Evolutionary conservation across 2,888 invertebrate genomes (phyloP).

Genomic region (Furcula furcula): DNA sequence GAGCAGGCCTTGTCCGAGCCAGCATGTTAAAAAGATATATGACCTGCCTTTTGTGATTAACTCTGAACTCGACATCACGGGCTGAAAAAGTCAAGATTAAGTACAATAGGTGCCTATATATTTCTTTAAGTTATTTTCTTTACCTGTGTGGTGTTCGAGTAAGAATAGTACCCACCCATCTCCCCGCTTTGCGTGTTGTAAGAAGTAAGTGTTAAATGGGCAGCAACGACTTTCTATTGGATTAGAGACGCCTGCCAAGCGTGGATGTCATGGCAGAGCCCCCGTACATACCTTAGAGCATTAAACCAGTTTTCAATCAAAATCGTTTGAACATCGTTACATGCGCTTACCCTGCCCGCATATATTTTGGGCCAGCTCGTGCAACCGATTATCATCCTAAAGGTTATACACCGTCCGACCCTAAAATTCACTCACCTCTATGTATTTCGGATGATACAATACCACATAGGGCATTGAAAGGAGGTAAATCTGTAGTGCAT

Average conservation of each 20-base stretch:
- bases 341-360: too few species aligned
- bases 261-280: background rate
- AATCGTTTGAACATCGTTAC: too few species aligned
- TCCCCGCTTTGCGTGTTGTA: too few species aligned
- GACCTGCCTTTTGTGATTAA: constrained; percentile 79
- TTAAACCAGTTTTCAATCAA: too few species aligned
- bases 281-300: background rate
- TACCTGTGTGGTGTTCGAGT: too few species aligned
- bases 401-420: too few species aligned
- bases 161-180: too few species aligned
- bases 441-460: constrained; percentile 59
- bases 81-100: constrained; percentile 46
- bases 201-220: too few species aligned
- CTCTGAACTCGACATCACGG: constrained; percentile 66
- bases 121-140: background rate
- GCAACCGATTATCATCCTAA: too few species aligned
- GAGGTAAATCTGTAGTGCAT: constrained; percentile 58
- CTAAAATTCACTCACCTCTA: constrained; percentile 73
- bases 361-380: too few species aligned
- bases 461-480: constrained; percentile 63
- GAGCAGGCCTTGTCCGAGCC: constrained; percentile 81
- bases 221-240: too few species aligned
- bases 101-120: background rate
- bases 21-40: constrained; percentile 67
- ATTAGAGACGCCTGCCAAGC: background rate